Evolutionary conservation across 2,113 vertebrate genomes (phyloP).

Genomic region (Embiotoca jacksoni): DNA sequence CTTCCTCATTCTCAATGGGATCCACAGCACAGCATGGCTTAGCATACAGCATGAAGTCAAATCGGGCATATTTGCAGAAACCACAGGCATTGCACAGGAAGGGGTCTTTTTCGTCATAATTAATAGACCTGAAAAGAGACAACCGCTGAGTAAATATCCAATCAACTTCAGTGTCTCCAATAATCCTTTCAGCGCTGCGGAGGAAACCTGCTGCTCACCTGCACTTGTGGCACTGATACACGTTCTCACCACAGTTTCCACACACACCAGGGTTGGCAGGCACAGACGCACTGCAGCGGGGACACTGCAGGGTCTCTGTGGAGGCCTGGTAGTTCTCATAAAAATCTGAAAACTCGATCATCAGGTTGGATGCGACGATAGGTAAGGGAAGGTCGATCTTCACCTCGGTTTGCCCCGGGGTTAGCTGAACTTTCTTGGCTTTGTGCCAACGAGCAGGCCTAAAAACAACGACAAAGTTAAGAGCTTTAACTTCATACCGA

Average conservation of each 20-base stretch:
- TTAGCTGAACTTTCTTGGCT: constrained; percentile 97
- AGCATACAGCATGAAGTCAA: constrained; percentile 99
- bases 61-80: constrained; percentile 98
- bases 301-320: constrained; percentile 97
- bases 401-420: constrained; percentile 96
- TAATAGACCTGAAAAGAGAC: constrained; percentile 90
- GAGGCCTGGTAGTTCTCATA: constrained; percentile 99
- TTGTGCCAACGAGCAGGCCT: constrained; percentile 99
- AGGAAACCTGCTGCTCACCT: constrained; percentile 82
- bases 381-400: constrained; percentile 97
- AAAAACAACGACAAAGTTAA: background rate
- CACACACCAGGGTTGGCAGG: constrained; percentile 98
- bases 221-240: constrained; percentile 99
- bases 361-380: constrained; percentile 97
- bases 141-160: background rate
- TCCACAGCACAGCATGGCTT: constrained; percentile 98
- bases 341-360: constrained; percentile 99
- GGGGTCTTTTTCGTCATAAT: constrained; percentile 98
- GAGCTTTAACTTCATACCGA: background rate
- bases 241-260: constrained; percentile 97
- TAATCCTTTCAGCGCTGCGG: background rate
- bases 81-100: constrained; percentile 99
- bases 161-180: background rate
- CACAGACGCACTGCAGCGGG: constrained; percentile 96
- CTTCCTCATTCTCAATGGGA: constrained; percentile 98